phyloP scores from a whole-genome alignment of 2,797 vertebrate genomes.

The Tarsius wallacei region DNA sequence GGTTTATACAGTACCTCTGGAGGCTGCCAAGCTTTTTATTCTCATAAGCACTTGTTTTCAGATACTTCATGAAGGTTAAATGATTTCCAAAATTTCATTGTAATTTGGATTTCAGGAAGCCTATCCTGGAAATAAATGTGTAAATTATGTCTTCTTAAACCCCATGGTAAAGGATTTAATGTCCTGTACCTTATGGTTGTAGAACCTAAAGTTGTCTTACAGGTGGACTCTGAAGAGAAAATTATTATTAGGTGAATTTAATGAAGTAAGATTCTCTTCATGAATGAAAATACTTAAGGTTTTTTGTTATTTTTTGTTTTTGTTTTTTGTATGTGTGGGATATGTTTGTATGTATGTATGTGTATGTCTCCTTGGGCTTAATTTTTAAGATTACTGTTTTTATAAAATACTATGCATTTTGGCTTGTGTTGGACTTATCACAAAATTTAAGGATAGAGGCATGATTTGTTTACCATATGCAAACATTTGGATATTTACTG shows the following conservation, averaged over 20 bases:
- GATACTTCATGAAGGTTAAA: background rate
- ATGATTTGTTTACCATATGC: background rate
- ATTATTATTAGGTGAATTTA: background rate
- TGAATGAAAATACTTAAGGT: conserved; percentile 12
- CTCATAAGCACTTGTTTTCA: conserved; percentile 13
- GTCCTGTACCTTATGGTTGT: background rate
- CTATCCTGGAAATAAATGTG: background rate
- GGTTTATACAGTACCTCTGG: background rate
- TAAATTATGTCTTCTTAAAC: background rate
- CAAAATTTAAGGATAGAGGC: background rate
- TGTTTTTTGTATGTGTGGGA: background rate
- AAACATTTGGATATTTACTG: background rate
- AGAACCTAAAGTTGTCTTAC: background rate
- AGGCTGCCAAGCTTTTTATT: background rate
- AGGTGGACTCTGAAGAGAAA: background rate
- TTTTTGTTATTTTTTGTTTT: background rate
- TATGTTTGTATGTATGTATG: background rate
- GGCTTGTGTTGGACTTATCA: background rate
- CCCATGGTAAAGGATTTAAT: background rate
- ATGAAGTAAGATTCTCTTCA: background rate
- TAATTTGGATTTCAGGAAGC: background rate
- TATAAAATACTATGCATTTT: background rate
- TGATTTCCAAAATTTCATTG: background rate
- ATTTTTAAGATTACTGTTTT: background rate
- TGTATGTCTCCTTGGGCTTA: background rate